Conservation (phyloP, 2,113 vertebrate species). For the Melanerpes aurifrons region DNA sequence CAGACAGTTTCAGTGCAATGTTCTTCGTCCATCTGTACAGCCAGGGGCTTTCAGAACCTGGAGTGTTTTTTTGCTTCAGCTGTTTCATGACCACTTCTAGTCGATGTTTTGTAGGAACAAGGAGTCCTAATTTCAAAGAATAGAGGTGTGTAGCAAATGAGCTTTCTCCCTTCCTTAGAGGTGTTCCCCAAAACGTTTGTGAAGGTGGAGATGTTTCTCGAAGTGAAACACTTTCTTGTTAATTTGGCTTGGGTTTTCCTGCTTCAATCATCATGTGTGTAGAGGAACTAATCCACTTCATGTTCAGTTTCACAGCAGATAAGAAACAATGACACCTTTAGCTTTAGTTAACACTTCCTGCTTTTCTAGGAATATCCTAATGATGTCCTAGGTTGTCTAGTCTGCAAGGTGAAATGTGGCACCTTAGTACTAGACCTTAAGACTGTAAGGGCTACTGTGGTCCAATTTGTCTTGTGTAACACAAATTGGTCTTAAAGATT, state of each 20-base stretch:
- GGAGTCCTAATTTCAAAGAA: background rate
- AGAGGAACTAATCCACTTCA: background rate
- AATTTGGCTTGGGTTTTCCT: background rate
- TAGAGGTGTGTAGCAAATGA: background rate
- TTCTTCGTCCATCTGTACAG: background rate
- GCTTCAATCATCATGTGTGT: background rate
- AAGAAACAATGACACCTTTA: background rate
- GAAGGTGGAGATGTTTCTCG: background rate
- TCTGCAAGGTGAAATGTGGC: background rate
- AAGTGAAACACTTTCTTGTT: background rate
- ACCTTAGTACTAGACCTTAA: background rate
- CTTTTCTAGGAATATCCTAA: background rate
- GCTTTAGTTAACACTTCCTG: background rate
- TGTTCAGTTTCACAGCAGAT: background rate
- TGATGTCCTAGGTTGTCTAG: background rate
- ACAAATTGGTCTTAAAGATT: background rate
- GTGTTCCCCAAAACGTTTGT: accelerated
- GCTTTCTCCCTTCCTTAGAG: background rate
- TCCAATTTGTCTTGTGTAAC: background rate
- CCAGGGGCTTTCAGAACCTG: background rate
- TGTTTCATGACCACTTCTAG: background rate
- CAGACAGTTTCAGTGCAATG: background rate
- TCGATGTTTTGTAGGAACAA: background rate
- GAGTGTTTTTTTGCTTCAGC: background rate
- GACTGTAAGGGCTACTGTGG: background rate